These are phyloP conservation scores for Monochamus alternatus DNA, from an alignment of 2,888 invertebrate genomes.

Conservation along the genomic window DNA sequence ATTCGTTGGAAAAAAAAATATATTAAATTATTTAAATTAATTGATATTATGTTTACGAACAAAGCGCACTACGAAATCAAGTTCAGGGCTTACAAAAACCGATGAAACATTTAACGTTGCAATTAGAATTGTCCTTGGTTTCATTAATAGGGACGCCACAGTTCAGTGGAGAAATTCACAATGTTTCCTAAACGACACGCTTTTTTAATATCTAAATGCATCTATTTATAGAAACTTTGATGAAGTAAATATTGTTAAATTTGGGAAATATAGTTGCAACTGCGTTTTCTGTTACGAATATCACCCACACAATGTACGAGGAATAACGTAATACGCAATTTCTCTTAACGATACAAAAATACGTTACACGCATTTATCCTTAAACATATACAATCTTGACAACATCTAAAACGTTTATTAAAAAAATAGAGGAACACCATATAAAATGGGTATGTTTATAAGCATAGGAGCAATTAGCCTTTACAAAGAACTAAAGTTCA, in stretches of 20 bases:
- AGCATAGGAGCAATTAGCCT: too few species aligned
- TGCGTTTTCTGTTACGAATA: background rate
- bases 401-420: too few species aligned
- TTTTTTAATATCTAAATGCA: background rate
- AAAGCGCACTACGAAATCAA: background rate
- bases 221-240: background rate
- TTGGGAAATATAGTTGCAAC: background rate
- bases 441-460: too few species aligned
- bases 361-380: too few species aligned
- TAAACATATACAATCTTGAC: too few species aligned
- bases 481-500: too few species aligned
- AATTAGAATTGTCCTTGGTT: constrained; percentile 8
- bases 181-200: background rate
- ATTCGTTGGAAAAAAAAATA: too few species aligned
- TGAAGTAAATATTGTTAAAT: background rate
- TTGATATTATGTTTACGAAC: too few species aligned
- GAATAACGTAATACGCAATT: too few species aligned
- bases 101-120: constrained; percentile 10
- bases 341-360: too few species aligned
- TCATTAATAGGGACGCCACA: constrained; percentile 13
- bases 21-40: too few species aligned
- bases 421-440: too few species aligned
- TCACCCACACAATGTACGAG: background rate
- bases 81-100: constrained; percentile 16
- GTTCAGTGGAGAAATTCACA: constrained; percentile 10